A percentile compares a stretch with the other conserved stretches of the same genome.
Conservation (phyloP, 2,888 invertebrate species). For the Sphaeridia pumilis region DNA sequence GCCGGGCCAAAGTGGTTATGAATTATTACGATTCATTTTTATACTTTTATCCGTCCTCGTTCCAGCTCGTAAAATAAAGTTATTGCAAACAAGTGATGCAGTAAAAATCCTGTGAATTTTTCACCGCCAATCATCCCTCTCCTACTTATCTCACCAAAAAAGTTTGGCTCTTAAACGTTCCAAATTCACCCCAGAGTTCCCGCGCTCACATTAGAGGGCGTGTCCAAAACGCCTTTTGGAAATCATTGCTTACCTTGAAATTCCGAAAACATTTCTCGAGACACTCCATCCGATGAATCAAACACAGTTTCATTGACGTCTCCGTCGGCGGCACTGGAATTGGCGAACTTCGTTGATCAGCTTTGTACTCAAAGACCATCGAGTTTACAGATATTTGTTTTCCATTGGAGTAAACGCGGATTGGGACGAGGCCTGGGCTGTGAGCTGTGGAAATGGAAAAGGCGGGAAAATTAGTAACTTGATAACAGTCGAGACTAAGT, state of each 20-base stretch:
- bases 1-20: slow-evolving; percentile 1
- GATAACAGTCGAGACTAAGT: no score
- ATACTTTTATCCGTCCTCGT: slow-evolving; percentile 2
- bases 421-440: slow-evolving; percentile 35
- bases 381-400: slow-evolving; percentile 36
- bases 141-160: no score
- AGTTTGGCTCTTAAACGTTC: no score
- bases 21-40: slow-evolving; percentile 3
- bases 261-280: slow-evolving; percentile 36
- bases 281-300: slow-evolving; percentile 36
- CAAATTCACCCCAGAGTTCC: no score
- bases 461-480: no score
- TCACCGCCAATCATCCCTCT: not conserved
- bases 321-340: slow-evolving; percentile 35
- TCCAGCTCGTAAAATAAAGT: not conserved
- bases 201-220: no score
- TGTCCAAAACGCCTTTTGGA: no score
- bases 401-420: slow-evolving; percentile 35
- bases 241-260: slow-evolving; percentile 36
- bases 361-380: slow-evolving; percentile 37
- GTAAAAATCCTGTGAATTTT: slow-evolving; percentile 1
- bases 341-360: slow-evolving; percentile 32
- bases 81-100: slow-evolving; percentile 5
- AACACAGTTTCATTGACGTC: slow-evolving; percentile 35
- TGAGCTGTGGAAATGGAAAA: no score